Percentiles rank a stretch among this genome's conserved stretches.
Evolutionary conservation across 2,888 invertebrate species (phyloP).

Genomic region (Scaptomyza flava): DNA sequence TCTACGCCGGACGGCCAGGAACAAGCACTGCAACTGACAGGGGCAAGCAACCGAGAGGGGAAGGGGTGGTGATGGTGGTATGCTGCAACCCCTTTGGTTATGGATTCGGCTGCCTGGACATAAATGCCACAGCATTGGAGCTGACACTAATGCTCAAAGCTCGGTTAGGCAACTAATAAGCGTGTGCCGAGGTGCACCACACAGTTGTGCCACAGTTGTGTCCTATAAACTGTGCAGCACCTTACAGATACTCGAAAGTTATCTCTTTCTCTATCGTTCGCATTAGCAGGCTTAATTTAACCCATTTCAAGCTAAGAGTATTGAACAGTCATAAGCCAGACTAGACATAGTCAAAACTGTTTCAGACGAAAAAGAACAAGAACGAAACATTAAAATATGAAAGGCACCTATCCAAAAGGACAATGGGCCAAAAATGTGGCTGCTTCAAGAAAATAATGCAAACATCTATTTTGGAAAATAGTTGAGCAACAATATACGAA

Average conservation of each 20-base stretch:
- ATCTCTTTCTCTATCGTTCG: no score
- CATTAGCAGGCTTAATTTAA: conserved; percentile 45
- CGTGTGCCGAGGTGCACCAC: conserved; percentile 54
- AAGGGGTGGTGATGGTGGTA: background rate
- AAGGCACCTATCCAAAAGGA: conserved; percentile 5
- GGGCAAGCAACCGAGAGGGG: background rate
- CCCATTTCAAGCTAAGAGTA: conserved; percentile 70
- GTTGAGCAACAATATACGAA: no score
- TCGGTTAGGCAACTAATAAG: conserved; percentile 74
- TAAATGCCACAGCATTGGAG: conserved; percentile 66
- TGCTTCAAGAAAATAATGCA: background rate
- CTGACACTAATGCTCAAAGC: conserved; percentile 75
- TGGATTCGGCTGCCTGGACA: conserved; percentile 33
- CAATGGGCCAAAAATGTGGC: conserved; percentile 2
- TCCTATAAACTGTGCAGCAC: conserved; percentile 11
- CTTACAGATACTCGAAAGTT: conserved; percentile 2
- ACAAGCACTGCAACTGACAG: conserved; percentile 59
- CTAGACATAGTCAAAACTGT: conserved; percentile 49
- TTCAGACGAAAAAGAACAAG: conserved; percentile 6
- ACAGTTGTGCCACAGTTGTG: conserved; percentile 20
- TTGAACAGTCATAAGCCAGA: conserved; percentile 64
- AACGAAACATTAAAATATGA: conserved; percentile 24
- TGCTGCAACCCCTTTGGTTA: conserved; percentile 9
- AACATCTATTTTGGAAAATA: no score
- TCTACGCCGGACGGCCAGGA: conserved; percentile 37